Base-by-base conservation (phyloP, 2,113 vertebrate genomes). In the Cheilinus undulatus region DNA sequence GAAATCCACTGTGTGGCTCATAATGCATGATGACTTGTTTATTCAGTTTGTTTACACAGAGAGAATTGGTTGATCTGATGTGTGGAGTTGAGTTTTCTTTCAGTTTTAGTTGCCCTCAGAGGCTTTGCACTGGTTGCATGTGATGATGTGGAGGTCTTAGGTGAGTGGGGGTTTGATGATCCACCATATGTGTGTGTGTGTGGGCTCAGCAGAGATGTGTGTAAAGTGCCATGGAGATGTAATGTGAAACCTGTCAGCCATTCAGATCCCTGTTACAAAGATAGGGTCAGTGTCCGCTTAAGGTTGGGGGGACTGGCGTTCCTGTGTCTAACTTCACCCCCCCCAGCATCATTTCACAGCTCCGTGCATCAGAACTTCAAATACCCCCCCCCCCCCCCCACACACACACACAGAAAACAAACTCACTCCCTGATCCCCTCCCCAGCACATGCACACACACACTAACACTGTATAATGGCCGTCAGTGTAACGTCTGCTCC, bases 211-310 rank as follows among this genome's bases (percentile, higher is more conserved):
- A 28, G 61, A 82, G 69, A 66, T 81, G 76, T 85, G 82, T 84
- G 76, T 81, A 75, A 82, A 69, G 68, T 84, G 71, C 82, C 77
- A 68, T 78, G 66, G 74, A 91, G 82, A 80, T 91, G 90, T 88
- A 92, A 93, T 82, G 70, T 79, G 88, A 93, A 78, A 88, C 85
- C 67, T 56, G 73, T 53, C 72, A 57, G 78, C 91, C 92, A 92
- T 92, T 90, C 67, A 80, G 69, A 68, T 79, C 43, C 52, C 66
- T 43, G 56, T 80, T 89, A 85, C 67, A 87, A 79, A 87, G 84
- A 90, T 76, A 63, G 78, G 78, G 82, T 79, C 69, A 57, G 71
- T 80, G 73, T 84, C 76, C 8, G 27, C 53, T 45, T 69, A 64
- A 70, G 78, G 26, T 26, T 9, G 46, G 36, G 22, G 49, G 36